A percentile compares a stretch with the other conserved stretches of the same genome.
Conservation (phyloP, 2,113 vertebrate species). For the Microcebus tavaratra region DNA sequence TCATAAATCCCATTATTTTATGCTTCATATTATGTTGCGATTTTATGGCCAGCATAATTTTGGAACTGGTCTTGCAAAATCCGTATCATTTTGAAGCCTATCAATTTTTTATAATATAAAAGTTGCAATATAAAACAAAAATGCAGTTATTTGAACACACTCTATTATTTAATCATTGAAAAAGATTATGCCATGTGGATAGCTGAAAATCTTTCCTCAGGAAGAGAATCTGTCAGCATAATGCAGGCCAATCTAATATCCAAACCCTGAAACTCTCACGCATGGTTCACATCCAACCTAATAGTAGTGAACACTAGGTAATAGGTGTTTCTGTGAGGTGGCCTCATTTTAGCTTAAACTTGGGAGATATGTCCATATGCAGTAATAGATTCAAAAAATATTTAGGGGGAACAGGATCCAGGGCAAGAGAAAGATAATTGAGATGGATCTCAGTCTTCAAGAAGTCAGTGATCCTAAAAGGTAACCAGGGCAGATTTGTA, state of each 20-base stretch:
- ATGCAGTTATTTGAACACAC: not conserved
- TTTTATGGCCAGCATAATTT: not conserved
- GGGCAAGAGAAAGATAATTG: not conserved
- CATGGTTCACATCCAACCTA: not conserved
- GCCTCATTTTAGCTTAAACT: not conserved
- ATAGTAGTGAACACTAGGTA: fast-evolving
- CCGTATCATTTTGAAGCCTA: not conserved
- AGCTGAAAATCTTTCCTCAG: not conserved
- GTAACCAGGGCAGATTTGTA: not conserved
- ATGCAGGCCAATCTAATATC: not conserved
- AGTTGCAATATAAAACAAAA: not conserved
- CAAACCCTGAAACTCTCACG: not conserved
- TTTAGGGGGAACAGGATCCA: not conserved
- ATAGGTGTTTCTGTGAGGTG: not conserved
- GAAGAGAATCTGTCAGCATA: not conserved
- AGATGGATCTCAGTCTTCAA: no score
- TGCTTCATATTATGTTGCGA: not conserved
- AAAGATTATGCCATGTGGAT: not conserved
- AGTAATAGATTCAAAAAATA: not conserved
- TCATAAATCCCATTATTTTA: slow-evolving; percentile 5
- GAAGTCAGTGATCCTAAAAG: not conserved
- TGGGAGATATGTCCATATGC: not conserved
- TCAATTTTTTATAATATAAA: not conserved
- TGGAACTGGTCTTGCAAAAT: not conserved
- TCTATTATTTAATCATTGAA: not conserved